Percentiles rank a stretch among this genome's conserved stretches.
Evolutionary conservation across 2,797 vertebrate genomes (phyloP).

Genomic region (Manis crassicaudata): DNA sequence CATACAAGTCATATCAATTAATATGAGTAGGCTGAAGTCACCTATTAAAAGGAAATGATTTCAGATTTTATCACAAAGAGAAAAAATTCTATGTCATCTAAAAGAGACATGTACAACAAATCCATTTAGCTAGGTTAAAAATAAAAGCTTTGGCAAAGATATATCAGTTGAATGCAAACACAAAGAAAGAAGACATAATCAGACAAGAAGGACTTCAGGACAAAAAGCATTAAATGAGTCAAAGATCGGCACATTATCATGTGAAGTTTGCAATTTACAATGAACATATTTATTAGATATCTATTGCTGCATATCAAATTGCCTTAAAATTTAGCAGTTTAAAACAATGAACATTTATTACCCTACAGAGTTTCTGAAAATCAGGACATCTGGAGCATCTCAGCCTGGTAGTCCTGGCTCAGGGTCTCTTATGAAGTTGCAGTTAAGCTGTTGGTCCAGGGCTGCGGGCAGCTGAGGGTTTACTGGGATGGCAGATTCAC

Average conservation of each 20-base stretch:
- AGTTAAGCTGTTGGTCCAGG: not conserved
- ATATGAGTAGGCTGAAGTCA: not conserved
- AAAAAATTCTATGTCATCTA: not conserved
- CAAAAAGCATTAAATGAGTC: not conserved
- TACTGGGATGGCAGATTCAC: not conserved
- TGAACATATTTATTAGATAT: not conserved
- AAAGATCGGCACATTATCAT: not conserved
- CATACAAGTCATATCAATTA: not conserved
- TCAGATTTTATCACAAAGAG: not conserved
- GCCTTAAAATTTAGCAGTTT: not conserved
- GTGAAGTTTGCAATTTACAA: not conserved
- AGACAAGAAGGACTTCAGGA: not conserved
- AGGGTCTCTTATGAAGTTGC: not conserved
- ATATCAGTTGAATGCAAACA: not conserved
- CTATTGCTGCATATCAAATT: not conserved
- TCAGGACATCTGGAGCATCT: not conserved
- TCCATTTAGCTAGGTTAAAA: not conserved
- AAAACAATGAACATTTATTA: slow-evolving; percentile 15
- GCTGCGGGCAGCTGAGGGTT: not conserved
- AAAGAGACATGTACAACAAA: slow-evolving; percentile 9
- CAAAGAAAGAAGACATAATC: not conserved
- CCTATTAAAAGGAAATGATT: not conserved
- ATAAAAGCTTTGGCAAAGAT: not conserved
- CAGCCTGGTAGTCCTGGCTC: not conserved
- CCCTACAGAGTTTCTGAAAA: not conserved